Base-by-base conservation (phyloP, 2,797 vertebrate species). In the Microctenopoma steveboyesi region DNA sequence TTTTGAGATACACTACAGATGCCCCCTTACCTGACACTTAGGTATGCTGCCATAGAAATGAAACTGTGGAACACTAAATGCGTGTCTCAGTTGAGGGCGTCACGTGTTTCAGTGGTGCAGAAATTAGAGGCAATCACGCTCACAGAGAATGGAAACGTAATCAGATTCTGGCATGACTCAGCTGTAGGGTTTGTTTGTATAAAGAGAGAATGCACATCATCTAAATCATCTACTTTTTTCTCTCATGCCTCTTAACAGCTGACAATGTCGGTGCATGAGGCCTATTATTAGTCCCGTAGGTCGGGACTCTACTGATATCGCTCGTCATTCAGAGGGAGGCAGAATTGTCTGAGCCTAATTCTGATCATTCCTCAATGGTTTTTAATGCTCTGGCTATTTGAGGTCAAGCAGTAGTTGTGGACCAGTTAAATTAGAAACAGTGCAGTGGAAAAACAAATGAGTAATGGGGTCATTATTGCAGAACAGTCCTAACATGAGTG, bases 321-420 rank as follows among this genome's bases (percentile, higher is more conserved):
- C 62, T 33, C 45, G 72, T 76, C 54, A 54, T 42, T 55, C 35
- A 52, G 15, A 60, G 35, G 56, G 30, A 48, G 33, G 27, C 13
- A 43, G 37, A 22, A 57, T 11, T 7, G 11, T 45, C 16, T 3
- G 30, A 50, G 16, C 28, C 18, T 50, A 18, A 50, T 49, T 67
- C 39, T 42, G 7, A 70, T 53, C 5, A 15, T n/a, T 54, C 48
- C 13, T 52, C 7, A 7, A 13, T 46, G 25, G 55, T 30, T 9
- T 16, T 39, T 4, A 46, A 2, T 37, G 9, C 22, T 49, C 22
- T 16, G 54, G 15, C 3, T 0, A 0, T 16, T 27, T 15, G n/a
- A 73, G n/a, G 12, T 27, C 33, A 59, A 55, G 18, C 22, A 73
- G 28, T 10, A 13, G 12, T 7, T 40, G 9, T 12, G 12, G 15